Conservation (phyloP, 2,888 invertebrate genomes). For the Hyppa rectilinea region DNA sequence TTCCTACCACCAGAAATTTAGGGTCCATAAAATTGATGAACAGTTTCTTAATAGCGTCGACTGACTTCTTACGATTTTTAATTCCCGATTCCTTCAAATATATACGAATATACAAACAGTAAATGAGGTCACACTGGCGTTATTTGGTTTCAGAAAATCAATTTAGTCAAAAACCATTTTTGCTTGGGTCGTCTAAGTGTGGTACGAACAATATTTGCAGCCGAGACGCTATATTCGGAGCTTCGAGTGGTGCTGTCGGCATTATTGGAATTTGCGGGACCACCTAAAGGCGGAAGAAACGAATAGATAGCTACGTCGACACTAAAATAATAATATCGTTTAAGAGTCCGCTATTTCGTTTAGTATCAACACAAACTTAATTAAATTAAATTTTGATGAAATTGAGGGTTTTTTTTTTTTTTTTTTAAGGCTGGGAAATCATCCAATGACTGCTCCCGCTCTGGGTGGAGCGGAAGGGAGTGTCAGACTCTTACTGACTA, state of each 20-base stretch:
- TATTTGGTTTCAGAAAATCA: constrained; percentile 73
- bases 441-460: too few relatives aligned
- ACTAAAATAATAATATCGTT: constrained; percentile 61
- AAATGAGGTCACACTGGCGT: constrained; percentile 65
- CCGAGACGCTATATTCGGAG: constrained; percentile 78
- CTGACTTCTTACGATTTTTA: constrained; percentile 74
- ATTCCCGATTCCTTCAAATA: constrained; percentile 67
- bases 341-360: constrained; percentile 44
- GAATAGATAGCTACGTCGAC: constrained; percentile 56
- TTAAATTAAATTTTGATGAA: constrained; percentile 42
- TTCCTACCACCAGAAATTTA: constrained; percentile 87
- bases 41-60: constrained; percentile 84
- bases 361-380: constrained; percentile 38
- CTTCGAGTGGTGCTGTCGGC: constrained; percentile 75
- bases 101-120: constrained; percentile 52
- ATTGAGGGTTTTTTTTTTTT: too few relatives aligned
- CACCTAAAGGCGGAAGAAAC: constrained; percentile 66
- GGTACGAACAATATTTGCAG: constrained; percentile 83
- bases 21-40: constrained; percentile 89
- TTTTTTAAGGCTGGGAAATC: too few relatives aligned
- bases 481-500: too few relatives aligned
- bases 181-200: constrained; percentile 76
- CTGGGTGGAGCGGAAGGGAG: too few relatives aligned
- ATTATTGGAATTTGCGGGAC: constrained; percentile 80
- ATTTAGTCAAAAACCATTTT: constrained; percentile 80